Base-by-base conservation (phyloP, 2,797 vertebrate genomes). In the Bufotes viridis region DNA sequence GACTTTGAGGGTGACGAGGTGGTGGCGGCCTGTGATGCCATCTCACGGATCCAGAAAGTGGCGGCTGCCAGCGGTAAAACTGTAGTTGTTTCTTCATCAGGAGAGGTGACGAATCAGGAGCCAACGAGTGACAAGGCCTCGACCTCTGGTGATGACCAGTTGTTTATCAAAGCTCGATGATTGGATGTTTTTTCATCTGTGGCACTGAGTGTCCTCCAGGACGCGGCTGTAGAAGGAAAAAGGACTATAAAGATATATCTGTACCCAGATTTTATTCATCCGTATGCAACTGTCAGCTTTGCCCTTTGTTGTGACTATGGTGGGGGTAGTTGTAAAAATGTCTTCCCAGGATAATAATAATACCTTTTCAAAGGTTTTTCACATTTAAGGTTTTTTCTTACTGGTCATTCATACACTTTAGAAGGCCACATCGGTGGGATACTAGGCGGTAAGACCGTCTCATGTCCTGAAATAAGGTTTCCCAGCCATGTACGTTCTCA, bases 1-100 rank as follows among this genome's bases (percentile, higher is more conserved):
- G 98, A 99, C 91, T 99, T 98, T 89, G 98, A 99, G 93, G 97
- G 97, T 0, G 97, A 99, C 7, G 98, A 99, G 93, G 97, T 99
- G 88, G 94, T 99, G 84, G 96, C 95, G 1, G 98, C 97, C 15
- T 99, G 98, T 90, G 94, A 95, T n/a, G 97, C 98, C 0, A 96
- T 99, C 0, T 97, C 97, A 0, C 96, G 97, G 90, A 95, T 96
- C 57, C 96, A 98, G 92, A 95, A 95, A 22, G 92, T 87, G 11
- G 91, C 94, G 15, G 20, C 80, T 1, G 92, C 96, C 87, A 91
- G 94, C 88, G 92, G 95, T 91, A 96, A 93, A 93, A 96, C 92
- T 0, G 87, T 96, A 0, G 94, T 98, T 24, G 94, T 96, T 18
- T 95, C 94, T 1, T 94, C 95, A 26, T 95, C 95, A 7, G 95